Base-by-base conservation (phyloP, 2,888 invertebrate species). In the Agonopterix arenella region DNA sequence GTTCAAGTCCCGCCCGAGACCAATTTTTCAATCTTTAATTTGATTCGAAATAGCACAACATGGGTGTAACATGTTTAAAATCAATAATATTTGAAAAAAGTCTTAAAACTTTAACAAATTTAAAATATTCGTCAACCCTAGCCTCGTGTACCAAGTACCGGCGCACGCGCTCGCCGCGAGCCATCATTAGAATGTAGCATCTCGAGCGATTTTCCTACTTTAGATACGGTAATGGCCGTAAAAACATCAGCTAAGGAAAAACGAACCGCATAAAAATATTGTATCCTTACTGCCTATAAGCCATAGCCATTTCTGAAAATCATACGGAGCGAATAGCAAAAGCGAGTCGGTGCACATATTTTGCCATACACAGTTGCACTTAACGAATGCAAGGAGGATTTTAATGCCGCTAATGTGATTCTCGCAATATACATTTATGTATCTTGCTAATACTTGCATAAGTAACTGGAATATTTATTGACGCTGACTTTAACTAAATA, bases 251-350 rank as follows among this genome's bases (percentile, higher is more conserved):
- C 75, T 65, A 65, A 78, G 79, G 81, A 84, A 88, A 88, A 86
- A 88, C 82, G 71, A 46, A 71, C 67, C 57, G 81, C 80, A 88
- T 89, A 89, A 86, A 89, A 89, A 89, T 88, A 89, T 89, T 86
- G 86, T 81, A 86, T 84, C 81, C 84, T 77, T 79, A 73, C 73
- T 76, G 75, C 76, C 68, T 82, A 84, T 88, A 84, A 73, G 77
- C 74, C 68, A 70, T 73, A 67, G 76, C 84, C 88, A 82, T 85
- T 88, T 89, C 88, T 88, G 89, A 89, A 86, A 89, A 89, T 89
- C 89, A 89, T 86, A 86, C 89, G 86, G 86, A 79, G 82, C 80
- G 77, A 66, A 73, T 71, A 72, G 76, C 75, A 70, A 67, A 70
- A 79, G 73, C 82, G 58, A 77, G 83, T 81, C 64, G 66, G 72